Base-by-base conservation (phyloP, 2,797 vertebrate genomes). In the Tenualosa ilisha region DNA sequence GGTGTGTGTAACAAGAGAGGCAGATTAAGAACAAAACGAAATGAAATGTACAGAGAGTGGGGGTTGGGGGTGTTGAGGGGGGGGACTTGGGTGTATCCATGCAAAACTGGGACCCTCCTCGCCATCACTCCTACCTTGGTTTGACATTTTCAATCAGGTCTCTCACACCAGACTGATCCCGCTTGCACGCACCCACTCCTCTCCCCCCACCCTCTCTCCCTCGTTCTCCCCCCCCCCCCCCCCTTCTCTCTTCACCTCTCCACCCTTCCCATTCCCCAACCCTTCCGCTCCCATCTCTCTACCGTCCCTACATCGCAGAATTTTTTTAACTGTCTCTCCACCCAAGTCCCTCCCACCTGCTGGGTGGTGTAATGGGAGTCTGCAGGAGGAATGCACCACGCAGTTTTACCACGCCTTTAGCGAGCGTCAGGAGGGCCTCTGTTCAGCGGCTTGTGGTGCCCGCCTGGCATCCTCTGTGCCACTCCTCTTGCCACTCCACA, bases 91-190 rank as follows among this genome's bases (percentile, higher is more conserved):
- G 87, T 88, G 65, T 31, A 84, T 83, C 49, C 81, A 53, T 61
- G 79, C 68, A 83, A 81, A 54, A 56, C 65, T 72, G 81, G 83
- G 40, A 83, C 43, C 26, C 50, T 61, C 51, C 5, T 43, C 40
- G 17, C 81, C 75, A 72, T 72, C 46, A 31, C 54, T 81, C 75
- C 81, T 81, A 59, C 81, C 51, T 11, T 49, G 51, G 53, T 82
- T 65, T 86, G 49, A 81, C 59, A 85, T 86, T 88, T 85, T 56
- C 79, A 72, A 85, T 87, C 17, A 53, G 43, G 17, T 61, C 84
- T 83, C 86, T 86, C 43, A 4, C 40, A 85, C 82, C 63, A 17
- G 24, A 43, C 83, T 82, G 46, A 22, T 83, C n/a, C 20, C n/a
- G 46, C 54, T 50, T 22, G 4, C 54, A 56, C 1, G 54, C 53